Conservation (phyloP, 2,797 vertebrate species). For the Perdix hodgsoniae region DNA sequence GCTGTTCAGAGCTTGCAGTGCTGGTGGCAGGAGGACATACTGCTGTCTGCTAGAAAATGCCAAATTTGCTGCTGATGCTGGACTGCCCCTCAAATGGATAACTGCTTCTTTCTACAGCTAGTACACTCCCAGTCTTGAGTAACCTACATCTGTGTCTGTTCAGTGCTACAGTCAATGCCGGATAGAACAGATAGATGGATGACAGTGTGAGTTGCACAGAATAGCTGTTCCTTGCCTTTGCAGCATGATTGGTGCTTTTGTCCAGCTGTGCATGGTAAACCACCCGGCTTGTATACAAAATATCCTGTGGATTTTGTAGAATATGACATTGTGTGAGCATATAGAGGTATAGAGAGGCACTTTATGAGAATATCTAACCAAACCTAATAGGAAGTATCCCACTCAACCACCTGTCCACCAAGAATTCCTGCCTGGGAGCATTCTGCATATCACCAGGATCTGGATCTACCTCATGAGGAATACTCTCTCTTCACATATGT, state of each 20-base stretch:
- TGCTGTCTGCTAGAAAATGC: background rate
- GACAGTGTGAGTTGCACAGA: background rate
- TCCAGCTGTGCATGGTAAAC: background rate
- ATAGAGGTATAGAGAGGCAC: background rate
- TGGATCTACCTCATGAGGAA: background rate
- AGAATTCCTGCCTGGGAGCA: background rate
- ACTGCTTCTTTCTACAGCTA: background rate
- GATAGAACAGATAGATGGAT: background rate
- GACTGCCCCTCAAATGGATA: background rate
- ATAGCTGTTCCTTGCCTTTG: background rate
- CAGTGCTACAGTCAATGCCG: background rate
- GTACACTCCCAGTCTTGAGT: background rate
- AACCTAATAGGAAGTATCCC: background rate
- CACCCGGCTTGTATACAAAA: background rate
- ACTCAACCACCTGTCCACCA: rapidly evolving
- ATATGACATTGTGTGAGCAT: no score
- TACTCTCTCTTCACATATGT: background rate
- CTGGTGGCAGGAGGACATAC: background rate
- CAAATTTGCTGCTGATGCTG: background rate
- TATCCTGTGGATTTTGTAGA: background rate
- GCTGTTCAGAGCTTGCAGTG: background rate
- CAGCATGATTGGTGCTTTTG: background rate
- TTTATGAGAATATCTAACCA: background rate
- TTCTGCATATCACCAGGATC: background rate
- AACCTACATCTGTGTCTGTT: background rate